phyloP scores from a whole-genome alignment of 2,113 vertebrate genomes.

The Tetraodon nigroviridis region DNA sequence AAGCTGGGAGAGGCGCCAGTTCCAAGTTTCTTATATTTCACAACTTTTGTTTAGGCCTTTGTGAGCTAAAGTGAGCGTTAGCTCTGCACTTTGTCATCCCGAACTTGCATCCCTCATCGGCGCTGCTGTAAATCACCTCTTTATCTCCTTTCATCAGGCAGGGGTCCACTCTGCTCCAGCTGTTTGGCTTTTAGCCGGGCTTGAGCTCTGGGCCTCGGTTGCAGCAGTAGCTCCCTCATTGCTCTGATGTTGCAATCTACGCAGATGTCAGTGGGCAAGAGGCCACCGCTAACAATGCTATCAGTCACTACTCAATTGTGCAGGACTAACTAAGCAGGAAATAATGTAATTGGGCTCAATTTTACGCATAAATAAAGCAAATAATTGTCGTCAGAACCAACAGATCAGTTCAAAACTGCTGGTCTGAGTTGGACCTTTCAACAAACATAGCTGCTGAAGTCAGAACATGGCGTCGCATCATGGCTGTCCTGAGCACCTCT shows the following conservation, averaged over 20 bases:
- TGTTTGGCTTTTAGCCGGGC: background rate
- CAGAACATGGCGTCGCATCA: slow-evolving; percentile 13
- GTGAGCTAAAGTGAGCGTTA: background rate
- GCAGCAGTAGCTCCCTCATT: too few species aligned
- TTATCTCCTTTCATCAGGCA: background rate
- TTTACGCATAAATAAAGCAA: too few species aligned
- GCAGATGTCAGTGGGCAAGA: background rate
- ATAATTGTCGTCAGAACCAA: too few species aligned
- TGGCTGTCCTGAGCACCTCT: slow-evolving; percentile 34
- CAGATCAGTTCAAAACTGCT: background rate
- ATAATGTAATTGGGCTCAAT: too few species aligned
- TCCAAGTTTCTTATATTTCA: background rate
- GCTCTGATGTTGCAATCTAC: background rate
- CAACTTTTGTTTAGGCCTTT: background rate
- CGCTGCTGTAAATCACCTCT: background rate
- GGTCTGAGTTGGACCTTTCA: background rate
- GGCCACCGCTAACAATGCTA: too few species aligned
- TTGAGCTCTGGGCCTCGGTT: background rate
- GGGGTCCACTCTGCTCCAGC: background rate
- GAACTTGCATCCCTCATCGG: background rate
- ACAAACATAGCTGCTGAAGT: slow-evolving; percentile 7
- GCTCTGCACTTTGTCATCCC: background rate
- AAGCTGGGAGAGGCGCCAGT: background rate
- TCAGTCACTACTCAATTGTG: too few species aligned
- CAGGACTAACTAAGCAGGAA: too few species aligned